Conservation (phyloP, 1,140 invertebrate genomes). For the Nasonia vitripennis region DNA sequence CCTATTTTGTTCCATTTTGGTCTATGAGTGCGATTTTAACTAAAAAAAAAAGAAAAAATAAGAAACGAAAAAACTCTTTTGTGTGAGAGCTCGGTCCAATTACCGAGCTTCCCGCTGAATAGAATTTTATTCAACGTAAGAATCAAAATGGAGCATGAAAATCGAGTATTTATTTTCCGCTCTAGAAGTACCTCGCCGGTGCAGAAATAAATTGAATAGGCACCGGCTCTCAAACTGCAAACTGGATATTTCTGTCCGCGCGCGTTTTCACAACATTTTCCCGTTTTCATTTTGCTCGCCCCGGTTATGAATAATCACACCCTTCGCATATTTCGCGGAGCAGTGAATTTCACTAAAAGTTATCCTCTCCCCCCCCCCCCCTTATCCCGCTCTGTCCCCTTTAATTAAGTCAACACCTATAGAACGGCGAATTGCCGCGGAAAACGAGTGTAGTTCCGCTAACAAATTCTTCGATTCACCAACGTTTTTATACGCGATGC, state of each 20-base stretch:
- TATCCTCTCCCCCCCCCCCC: no score
- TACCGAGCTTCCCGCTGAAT: neutral
- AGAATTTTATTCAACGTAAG: neutral
- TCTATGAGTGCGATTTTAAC: neutral
- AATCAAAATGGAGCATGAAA: neutral
- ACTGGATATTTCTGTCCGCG: neutral
- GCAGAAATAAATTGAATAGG: no score
- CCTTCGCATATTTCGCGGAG: neutral
- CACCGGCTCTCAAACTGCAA: neutral
- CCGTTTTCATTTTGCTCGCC: neutral
- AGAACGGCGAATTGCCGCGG: neutral
- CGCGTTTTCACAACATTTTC: neutral
- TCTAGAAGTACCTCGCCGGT: neutral
- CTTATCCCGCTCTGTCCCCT: no score
- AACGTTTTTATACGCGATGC: neutral
- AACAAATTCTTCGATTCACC: conserved; percentile 21
- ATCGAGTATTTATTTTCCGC: neutral
- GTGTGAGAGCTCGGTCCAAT: neutral
- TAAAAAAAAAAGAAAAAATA: neutral
- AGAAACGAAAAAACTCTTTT: neutral
- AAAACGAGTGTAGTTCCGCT: neutral
- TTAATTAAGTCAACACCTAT: neutral
- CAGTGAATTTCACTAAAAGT: neutral
- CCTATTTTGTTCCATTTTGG: neutral
- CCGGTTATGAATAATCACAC: neutral